Conservation (phyloP, 2,888 invertebrate genomes). For the Lumbricus terrestris region DNA sequence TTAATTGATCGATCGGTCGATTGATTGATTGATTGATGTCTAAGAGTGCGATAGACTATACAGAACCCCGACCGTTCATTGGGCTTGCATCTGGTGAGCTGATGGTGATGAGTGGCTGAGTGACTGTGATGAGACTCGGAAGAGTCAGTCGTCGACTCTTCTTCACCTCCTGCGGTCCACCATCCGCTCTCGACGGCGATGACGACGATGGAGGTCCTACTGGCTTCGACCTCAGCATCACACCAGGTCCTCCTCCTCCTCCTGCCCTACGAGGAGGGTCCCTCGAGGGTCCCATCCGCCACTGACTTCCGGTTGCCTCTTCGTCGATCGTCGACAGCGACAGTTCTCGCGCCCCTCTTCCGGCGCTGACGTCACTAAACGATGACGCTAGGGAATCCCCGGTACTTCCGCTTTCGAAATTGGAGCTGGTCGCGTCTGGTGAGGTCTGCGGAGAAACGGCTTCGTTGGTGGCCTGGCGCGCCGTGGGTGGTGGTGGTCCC, state of each 20-base stretch:
- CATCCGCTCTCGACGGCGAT: neutral
- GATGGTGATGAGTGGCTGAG: neutral
- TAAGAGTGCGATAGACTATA: neutral
- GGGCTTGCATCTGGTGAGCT: neutral
- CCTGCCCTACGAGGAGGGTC: too few species aligned
- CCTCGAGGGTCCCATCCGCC: neutral
- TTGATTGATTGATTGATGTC: neutral
- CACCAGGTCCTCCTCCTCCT: neutral
- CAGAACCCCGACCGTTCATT: neutral
- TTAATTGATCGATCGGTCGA: neutral
- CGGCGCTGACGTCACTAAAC: neutral
- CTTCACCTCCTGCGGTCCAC: neutral
- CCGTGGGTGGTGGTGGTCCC: neutral
- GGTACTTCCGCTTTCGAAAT: neutral
- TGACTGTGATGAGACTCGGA: neutral
- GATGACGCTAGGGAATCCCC: neutral
- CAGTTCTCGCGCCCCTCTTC: neutral
- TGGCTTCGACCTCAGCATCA: neutral
- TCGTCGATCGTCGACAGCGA: neutral
- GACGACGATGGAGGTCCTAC: neutral
- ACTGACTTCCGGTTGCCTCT: neutral
- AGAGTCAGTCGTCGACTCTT: neutral
- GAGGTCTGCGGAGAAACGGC: neutral
- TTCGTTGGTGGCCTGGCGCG: neutral
- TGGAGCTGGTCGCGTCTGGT: neutral